Conservation (phyloP, 2,113 vertebrate species). For the Neotragus moschatus region DNA sequence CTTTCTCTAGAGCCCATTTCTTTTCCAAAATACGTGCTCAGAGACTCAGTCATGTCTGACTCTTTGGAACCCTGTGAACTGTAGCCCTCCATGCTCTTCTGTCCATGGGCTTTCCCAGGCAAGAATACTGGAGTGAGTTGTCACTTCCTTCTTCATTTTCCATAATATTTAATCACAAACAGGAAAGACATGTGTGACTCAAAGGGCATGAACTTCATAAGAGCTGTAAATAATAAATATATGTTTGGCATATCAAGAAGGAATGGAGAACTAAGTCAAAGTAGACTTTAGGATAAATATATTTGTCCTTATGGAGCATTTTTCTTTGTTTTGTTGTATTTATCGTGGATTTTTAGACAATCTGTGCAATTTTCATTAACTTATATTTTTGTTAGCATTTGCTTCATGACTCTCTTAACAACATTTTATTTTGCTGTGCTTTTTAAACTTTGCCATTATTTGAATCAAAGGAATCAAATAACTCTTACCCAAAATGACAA, state of each 20-base stretch:
- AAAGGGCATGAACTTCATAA: background rate
- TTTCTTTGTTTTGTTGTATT: background rate
- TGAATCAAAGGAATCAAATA: conserved; percentile 6
- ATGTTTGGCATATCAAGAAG: background rate
- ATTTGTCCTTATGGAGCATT: background rate
- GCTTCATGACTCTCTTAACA: background rate
- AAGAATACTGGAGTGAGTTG: background rate
- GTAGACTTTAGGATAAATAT: background rate
- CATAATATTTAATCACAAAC: background rate
- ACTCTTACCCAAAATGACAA: conserved; percentile 1
- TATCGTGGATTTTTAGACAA: background rate
- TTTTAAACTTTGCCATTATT: background rate
- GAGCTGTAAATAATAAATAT: background rate
- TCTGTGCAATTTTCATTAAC: background rate
- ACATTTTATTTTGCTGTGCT: background rate
- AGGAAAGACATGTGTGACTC: background rate
- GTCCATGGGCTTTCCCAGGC: background rate
- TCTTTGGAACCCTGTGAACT: background rate
- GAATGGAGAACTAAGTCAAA: background rate
- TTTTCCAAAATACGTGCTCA: background rate
- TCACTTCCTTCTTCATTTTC: background rate
- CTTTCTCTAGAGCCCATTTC: background rate
- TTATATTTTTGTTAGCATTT: background rate
- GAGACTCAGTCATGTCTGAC: background rate
- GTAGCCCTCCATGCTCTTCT: background rate